Base-by-base conservation (phyloP, 2,888 invertebrate species). In the Microchrysa polita region DNA sequence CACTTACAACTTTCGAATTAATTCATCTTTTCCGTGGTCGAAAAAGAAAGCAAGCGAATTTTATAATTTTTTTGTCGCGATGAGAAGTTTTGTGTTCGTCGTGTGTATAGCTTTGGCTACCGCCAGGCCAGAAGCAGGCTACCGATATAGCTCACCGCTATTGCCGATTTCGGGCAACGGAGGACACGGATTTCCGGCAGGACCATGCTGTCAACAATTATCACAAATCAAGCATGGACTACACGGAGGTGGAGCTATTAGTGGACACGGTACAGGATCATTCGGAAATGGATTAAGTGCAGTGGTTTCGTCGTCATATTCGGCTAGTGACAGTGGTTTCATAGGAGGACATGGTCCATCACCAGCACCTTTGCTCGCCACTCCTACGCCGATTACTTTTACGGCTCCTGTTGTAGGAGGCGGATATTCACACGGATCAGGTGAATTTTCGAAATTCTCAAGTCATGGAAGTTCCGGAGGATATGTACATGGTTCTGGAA, bases 121-220 rank as follows among this genome's bases (percentile, higher is more conserved):
- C 82, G 88, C 87, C 74, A 86, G 88, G 76, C 89, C 89, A 82
- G 88, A 89, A 83, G 88, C 88, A 81, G 53, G 48, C 18, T 88
- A 88, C 83, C 88, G 88, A 83, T 88, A 87, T 84, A 86, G 83
- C 83, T 83, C 83, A 78, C 80, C 83, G 42, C 34, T 72, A n/a
- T 20, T 67, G 48, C 57, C 74, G 27, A 61, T 57, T 22, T 53
- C 63, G 40, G 60, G 69, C 18, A 67, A 74, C 27, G n/a, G 14
- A 22, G 73, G 73, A 44, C 67, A 57, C 20, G 53, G 65, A 22
- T 5, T 69, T 5, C 22, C 61, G 14, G 23, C 59, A 10, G 69
- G 69, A 20, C 67, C 80, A 73, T 74, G 77, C 73, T 74, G 78
- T 75, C 74, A 74, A 63, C 75, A 86, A 60, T 55, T 74, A 20